Evolutionary conservation across 2,888 invertebrate species (phyloP).

Genomic region (Steinernema carpocapsae): DNA sequence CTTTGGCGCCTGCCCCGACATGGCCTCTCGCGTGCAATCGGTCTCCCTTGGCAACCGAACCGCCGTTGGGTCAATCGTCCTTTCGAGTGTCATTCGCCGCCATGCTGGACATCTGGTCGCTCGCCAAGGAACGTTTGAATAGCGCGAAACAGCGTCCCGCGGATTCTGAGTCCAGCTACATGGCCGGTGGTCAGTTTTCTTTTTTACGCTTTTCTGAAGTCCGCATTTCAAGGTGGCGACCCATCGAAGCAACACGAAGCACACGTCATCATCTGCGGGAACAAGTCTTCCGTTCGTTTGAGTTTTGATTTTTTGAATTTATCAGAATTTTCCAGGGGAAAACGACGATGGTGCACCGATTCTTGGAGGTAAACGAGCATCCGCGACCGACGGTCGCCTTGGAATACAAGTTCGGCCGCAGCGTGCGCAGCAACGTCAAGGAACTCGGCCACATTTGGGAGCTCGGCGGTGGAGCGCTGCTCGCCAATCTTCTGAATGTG

Average conservation of each 20-base stretch:
- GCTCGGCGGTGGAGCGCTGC: slow-evolving; percentile 75
- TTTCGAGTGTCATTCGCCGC: neutral
- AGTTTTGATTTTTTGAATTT: neutral
- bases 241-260: slow-evolving; percentile 32
- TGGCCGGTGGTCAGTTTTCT: neutral
- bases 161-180: neutral
- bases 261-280: slow-evolving; percentile 17
- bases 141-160: neutral
- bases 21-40: too few species aligned
- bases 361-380: slow-evolving; percentile 79
- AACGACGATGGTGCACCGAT: slow-evolving; percentile 79
- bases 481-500: slow-evolving; percentile 72
- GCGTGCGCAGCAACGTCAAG: slow-evolving; percentile 72
- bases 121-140: slow-evolving; percentile 7
- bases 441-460: slow-evolving; percentile 86
- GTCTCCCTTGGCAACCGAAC: neutral
- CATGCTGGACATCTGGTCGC: slow-evolving; percentile 13
- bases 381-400: slow-evolving; percentile 81
- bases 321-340: slow-evolving; percentile 74
- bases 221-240: too few species aligned
- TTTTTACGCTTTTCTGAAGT: neutral
- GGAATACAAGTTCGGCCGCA: slow-evolving; percentile 83
- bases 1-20: too few species aligned
- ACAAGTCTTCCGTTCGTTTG: neutral
- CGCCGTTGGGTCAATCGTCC: too few species aligned